Conservation (phyloP, 2,113 vertebrate genomes). For the Pteropus alecto region DNA sequence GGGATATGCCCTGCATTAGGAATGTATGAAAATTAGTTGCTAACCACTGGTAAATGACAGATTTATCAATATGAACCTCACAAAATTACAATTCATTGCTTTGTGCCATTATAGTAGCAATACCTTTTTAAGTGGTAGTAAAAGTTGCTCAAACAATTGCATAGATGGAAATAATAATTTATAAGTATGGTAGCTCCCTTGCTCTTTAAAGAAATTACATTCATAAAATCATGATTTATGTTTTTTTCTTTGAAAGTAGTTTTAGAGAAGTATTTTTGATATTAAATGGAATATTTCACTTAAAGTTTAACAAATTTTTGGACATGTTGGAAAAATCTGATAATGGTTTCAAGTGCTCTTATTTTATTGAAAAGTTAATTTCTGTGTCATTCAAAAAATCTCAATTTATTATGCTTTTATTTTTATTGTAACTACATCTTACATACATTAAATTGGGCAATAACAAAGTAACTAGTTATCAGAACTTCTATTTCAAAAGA, state of each 20-base stretch:
- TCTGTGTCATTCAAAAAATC: not conserved
- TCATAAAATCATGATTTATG: not conserved
- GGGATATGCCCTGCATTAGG: conserved; percentile 68
- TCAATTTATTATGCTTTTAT: not conserved
- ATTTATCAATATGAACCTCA: conserved; percentile 60
- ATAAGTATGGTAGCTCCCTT: not conserved
- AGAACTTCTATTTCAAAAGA: not conserved
- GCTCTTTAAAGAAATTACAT: not conserved
- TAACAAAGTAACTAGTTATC: not conserved
- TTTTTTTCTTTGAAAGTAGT: not conserved
- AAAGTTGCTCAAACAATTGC: conserved; percentile 54
- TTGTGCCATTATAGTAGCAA: conserved; percentile 40
- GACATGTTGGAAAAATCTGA: not conserved
- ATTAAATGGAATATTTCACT: not conserved
- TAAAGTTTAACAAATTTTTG: not conserved
- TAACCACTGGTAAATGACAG: conserved; percentile 63
- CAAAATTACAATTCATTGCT: not conserved
- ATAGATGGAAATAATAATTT: conserved; percentile 18
- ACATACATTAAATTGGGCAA: not conserved
- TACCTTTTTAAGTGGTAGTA: conserved; percentile 34
- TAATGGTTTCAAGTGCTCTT: not conserved
- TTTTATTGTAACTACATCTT: not conserved
- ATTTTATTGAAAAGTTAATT: not conserved
- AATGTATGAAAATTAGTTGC: conserved; percentile 67
- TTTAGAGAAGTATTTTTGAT: not conserved